phyloP scores from a whole-genome alignment of 2,888 invertebrate genomes.

The Epirrhoe tristata region DNA sequence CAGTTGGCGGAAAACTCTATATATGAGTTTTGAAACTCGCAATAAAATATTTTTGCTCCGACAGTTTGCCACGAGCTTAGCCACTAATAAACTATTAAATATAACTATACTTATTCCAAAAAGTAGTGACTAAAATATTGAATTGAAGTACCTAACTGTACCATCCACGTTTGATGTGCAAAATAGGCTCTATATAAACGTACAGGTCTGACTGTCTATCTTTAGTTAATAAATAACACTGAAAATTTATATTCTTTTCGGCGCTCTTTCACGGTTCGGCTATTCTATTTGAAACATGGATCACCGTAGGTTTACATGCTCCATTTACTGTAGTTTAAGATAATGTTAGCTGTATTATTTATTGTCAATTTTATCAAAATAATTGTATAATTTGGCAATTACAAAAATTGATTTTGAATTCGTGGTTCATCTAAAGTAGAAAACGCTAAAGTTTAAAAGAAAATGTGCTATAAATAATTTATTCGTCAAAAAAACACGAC shows the following conservation, averaged over 20 bases:
- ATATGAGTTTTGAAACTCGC: background rate
- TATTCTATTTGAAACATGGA: slow-evolving; percentile 1
- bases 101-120: background rate
- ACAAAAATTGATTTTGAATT: too few species aligned
- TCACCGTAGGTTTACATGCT: slow-evolving; percentile 1
- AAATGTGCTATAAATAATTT: too few species aligned
- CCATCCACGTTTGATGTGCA: background rate
- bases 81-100: background rate
- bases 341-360: background rate
- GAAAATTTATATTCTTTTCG: slow-evolving; percentile 33
- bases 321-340: background rate
- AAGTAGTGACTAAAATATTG: background rate
- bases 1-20: too few species aligned
- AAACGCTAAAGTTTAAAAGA: too few species aligned
- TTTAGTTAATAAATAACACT: background rate
- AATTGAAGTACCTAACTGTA: background rate
- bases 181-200: background rate
- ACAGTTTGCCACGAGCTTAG: too few species aligned
- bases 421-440: too few species aligned
- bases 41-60: background rate
- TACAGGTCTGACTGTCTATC: background rate
- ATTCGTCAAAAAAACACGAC: too few species aligned
- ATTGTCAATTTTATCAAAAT: too few species aligned
- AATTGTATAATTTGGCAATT: too few species aligned
- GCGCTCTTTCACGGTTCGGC: background rate